Evolutionary conservation across 2,113 vertebrate species (phyloP).

Genomic region (Sakesphorus luctuosus): DNA sequence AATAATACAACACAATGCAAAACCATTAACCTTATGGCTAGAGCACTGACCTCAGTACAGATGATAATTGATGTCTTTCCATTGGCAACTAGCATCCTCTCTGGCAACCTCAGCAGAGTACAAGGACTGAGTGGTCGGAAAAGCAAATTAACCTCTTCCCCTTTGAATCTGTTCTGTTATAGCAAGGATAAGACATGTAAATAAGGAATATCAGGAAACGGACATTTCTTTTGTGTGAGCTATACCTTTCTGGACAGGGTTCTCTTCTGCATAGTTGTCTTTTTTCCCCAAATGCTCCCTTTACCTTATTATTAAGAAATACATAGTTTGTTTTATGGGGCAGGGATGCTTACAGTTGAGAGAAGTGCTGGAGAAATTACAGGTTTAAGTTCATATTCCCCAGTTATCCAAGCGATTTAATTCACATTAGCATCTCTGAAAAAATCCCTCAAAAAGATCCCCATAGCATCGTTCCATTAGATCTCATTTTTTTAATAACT

Average conservation of each 20-base stretch:
- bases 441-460: not conserved
- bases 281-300: not conserved
- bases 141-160: constrained; percentile 66
- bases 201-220: not conserved
- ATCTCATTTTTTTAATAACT: not conserved
- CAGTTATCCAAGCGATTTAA: not conserved
- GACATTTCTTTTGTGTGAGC: not conserved
- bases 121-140: constrained; percentile 44
- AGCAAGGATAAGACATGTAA: constrained; percentile 35
- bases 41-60: constrained; percentile 31
- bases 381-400: not conserved
- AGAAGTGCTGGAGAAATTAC: not conserved
- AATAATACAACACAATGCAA: constrained; percentile 54
- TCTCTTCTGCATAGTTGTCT: not conserved
- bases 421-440: not conserved
- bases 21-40: constrained; percentile 49
- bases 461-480: not conserved
- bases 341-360: not conserved
- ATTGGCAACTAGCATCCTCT: constrained; percentile 50
- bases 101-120: constrained; percentile 39
- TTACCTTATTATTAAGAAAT: not conserved
- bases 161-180: constrained; percentile 29
- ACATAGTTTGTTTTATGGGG: not conserved
- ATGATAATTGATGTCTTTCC: constrained; percentile 66
- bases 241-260: not conserved